Conservation (phyloP, 2,797 vertebrate genomes). For the Chelidonichthys spinosus region DNA sequence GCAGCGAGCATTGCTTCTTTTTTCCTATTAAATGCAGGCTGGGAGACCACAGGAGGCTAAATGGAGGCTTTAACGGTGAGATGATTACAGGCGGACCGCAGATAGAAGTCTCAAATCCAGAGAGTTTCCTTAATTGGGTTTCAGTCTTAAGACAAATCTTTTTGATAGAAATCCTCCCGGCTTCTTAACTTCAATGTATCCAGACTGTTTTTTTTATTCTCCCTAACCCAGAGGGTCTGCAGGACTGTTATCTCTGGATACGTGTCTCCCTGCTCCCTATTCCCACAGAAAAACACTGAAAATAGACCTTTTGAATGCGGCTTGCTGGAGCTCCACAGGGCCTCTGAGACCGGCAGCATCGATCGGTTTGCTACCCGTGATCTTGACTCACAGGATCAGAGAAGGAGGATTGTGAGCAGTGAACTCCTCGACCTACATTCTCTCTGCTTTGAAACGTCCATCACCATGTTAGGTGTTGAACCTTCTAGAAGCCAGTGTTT, state of each 20-base stretch:
- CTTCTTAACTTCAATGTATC: slow-evolving; percentile 10
- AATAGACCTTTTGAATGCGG: slow-evolving; percentile 42
- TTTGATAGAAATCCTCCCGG: slow-evolving; percentile 33
- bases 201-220: slow-evolving; percentile 7
- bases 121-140: slow-evolving; percentile 32
- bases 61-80: slow-evolving; percentile 41
- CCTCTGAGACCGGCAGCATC: slow-evolving; percentile 49
- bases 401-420: slow-evolving; percentile 31
- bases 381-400: slow-evolving; percentile 39
- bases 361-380: slow-evolving; percentile 61
- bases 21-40: slow-evolving; percentile 1
- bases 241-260: slow-evolving; percentile 27
- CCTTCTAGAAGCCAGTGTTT: background rate
- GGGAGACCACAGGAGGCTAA: slow-evolving; percentile 27
- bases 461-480: background rate
- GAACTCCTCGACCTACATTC: slow-evolving; percentile 40
- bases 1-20: slow-evolving; percentile 26
- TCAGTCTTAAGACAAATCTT: slow-evolving; percentile 15
- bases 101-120: slow-evolving; percentile 19
- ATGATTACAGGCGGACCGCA: slow-evolving; percentile 28
- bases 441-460: slow-evolving; percentile 6
- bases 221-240: background rate
- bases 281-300: slow-evolving; percentile 35
- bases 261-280: background rate
- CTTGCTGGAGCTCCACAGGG: slow-evolving; percentile 17